Evolutionary conservation across 2,113 vertebrate species (phyloP), one percentile per base, ranked within the genome.

Genomic region (Lichenostomus cassidix): DNA sequence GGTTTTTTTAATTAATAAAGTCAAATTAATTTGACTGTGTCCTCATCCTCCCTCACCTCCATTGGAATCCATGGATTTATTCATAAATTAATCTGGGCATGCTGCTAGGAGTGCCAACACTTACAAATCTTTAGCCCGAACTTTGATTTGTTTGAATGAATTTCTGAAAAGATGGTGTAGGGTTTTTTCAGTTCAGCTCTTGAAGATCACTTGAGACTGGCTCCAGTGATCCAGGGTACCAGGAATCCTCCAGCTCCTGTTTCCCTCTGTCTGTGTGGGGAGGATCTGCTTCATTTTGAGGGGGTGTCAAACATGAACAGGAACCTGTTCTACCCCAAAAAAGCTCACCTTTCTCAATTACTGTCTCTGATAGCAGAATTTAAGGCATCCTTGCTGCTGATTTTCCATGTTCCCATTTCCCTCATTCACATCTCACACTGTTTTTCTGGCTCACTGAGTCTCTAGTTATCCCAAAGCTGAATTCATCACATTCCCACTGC

Each of bases 1-100:
- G 94, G 80, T n/a, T 92, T 94, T 89, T 90, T 92, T 78, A 97
- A 97, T 96, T 94, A 96, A 97, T 93, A 75, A 92, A 96, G 83
- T 71, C 90, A 95, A 94, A 96, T 96, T 86, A 92, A 94, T 93
- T 94, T 95, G 73, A 13, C 93, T 84, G 1, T 41, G 47, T 90
- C 94, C 39, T 96, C 64, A 80, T 88, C 92, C 67, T 90, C 35
- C 52, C 86, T 94, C 70, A 89, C 90, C 79, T 93, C 95, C 0
- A 0, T 24, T 75, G 70, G 88, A 87, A 96, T 78, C 39, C 23
- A 2, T 81, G 86, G 86, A 37, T 94, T 93, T 94, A 55, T 87
- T 93, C 74, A 71, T 56, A 82, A 95, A 79, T 89, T 31, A 83
- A 29, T 23, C 59, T 22, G 73, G 74, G 75, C 11, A 0, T 64